phyloP scores from a whole-genome alignment of 1,140 invertebrate species.

The Tetragonula clypearis region DNA sequence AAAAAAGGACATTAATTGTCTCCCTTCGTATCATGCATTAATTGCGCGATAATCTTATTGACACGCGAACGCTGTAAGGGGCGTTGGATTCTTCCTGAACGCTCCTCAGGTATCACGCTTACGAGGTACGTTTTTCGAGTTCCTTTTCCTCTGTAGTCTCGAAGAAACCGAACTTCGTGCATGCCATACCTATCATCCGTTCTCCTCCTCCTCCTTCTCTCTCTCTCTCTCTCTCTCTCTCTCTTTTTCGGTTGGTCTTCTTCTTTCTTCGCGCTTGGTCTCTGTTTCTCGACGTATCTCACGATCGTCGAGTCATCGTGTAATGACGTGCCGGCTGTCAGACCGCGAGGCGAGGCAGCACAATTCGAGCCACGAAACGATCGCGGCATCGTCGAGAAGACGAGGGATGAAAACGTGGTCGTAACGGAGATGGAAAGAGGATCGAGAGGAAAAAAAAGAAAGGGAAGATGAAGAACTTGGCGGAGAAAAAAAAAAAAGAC shows the following conservation, averaged over 20 bases:
- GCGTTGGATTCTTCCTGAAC: background rate
- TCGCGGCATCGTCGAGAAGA: conserved; percentile 61
- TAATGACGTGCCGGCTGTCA: conserved; percentile 81
- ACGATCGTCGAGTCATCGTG: conserved; percentile 78
- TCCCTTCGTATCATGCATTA: background rate
- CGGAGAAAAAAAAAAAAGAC: background rate
- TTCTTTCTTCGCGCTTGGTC: conserved; percentile 36
- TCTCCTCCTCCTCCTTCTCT: conserved; percentile 23
- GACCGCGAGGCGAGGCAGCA: conserved; percentile 60
- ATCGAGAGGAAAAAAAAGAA: background rate
- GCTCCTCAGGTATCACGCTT: conserved; percentile 19
- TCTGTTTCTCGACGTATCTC: conserved; percentile 59
- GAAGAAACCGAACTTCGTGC: conserved; percentile 46
- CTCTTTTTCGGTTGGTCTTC: conserved; percentile 34
- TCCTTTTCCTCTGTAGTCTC: conserved; percentile 3
- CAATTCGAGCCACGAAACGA: conserved; percentile 65
- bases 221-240: conserved; percentile 14
- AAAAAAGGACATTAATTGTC: conserved; percentile 1
- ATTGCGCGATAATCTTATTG: conserved; percentile 25
- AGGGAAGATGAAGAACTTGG: no score
- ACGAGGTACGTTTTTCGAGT: conserved; percentile 33
- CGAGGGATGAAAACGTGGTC: conserved; percentile 43
- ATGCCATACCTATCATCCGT: conserved; percentile 46
- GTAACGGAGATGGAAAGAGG: background rate
- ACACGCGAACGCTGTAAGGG: background rate